Evolutionary conservation across 2,888 invertebrate species (phyloP), one percentile per base, ranked within the genome.

Genomic region (Amphiduros pacificus): DNA sequence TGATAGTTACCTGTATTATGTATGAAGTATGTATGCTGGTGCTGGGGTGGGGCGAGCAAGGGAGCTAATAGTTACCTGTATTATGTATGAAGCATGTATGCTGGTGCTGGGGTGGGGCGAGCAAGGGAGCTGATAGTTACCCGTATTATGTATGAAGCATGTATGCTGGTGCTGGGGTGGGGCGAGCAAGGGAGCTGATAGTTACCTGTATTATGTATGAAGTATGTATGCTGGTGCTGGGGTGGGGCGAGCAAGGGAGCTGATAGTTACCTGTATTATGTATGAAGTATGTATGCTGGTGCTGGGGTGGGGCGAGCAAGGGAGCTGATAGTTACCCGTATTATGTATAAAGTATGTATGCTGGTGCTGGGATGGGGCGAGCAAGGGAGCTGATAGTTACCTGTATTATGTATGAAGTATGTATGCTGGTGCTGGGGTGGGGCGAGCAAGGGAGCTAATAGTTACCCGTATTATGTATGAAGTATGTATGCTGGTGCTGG

Each of bases 271-370:
- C 57, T 52, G 57, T 51, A 50, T 54, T 58, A 27, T 28, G 27
- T 2, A n/a, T 20, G 24, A 27, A 48, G 57, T 52, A 40, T n/a
- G 40, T 26, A 11, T 58, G 61, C 26, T 49, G 28, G 32, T 41
- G 22, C 6, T 52, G 36, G n/a, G 50, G 41, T n/a, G 58, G 32
- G 9, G 56, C 44, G 2, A 67, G 57, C 24, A 72, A 61, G 61
- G 77, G 75, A 54, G 74, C 69, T 29, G 80, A 68, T 22, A 79
- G 76, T 55, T 87, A 87, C 62, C 88, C 87, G 57, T 51, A 50
- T 54, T 58, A 27, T 28, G 27, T 2, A n/a, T 20, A n/a, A 27
- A 48, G 57, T 52, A 40, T n/a, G 40, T 26, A 11, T 58, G 61
- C 26, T 49, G 28, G 32, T 41, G 22, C 6, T 52, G 36, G n/a